phyloP scores from a whole-genome alignment of 2,113 vertebrate species.

The Sterna hirundo region DNA sequence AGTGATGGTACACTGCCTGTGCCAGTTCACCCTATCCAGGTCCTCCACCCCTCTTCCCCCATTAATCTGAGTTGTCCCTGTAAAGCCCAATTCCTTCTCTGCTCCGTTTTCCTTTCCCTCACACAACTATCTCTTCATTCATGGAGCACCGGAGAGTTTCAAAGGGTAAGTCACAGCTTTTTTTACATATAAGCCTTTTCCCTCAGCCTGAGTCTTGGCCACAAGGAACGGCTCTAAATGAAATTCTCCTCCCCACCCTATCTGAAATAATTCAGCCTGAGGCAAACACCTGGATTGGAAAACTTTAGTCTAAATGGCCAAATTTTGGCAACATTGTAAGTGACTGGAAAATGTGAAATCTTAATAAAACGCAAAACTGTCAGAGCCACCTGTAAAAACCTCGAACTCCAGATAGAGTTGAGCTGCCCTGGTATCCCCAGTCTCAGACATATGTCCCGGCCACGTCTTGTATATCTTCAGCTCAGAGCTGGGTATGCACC shows the following conservation, averaged over 20 bases:
- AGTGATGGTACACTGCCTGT: background rate
- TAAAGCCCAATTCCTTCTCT: background rate
- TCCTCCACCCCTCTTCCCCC: background rate
- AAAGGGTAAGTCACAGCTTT: background rate
- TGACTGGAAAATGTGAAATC: background rate
- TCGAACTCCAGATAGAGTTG: background rate
- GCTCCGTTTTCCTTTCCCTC: background rate
- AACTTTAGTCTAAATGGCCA: conserved; percentile 34
- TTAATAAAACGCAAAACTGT: background rate
- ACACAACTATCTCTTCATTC: background rate
- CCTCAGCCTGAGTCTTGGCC: background rate
- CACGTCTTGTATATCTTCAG: background rate
- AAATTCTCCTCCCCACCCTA: background rate
- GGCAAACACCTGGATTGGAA: conserved; percentile 51
- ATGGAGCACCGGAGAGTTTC: background rate
- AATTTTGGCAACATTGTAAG: conserved; percentile 9
- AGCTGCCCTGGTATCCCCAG: background rate
- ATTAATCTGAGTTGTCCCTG: background rate
- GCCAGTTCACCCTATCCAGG: background rate
- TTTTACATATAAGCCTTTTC: background rate
- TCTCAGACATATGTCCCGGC: background rate
- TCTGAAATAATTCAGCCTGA: conserved; percentile 6
- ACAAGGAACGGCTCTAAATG: background rate
- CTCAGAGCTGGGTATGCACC: background rate
- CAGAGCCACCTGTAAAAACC: conserved; percentile 8